A percentile compares a stretch with the other conserved stretches of the same genome.
Evolutionary conservation across 2,113 vertebrate genomes (phyloP).

Genomic region (Odontophorus gujanensis): DNA sequence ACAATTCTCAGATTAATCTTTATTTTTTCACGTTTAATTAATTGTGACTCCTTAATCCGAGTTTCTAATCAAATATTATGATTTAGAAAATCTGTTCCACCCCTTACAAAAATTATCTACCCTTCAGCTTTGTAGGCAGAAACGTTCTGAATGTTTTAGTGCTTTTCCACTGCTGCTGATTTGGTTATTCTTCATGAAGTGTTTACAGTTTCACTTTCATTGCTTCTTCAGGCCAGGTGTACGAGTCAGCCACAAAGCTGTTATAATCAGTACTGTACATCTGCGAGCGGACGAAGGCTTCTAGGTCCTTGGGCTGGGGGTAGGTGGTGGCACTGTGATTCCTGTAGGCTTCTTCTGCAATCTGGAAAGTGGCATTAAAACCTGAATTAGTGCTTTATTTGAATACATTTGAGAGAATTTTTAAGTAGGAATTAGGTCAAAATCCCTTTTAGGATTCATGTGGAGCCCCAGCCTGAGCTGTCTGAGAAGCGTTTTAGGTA

Average conservation of each 20-base stretch:
- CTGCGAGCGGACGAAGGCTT: constrained; percentile 84
- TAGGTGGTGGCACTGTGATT: constrained; percentile 85
- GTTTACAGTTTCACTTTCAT: constrained; percentile 86
- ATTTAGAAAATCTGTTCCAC: constrained; percentile 66
- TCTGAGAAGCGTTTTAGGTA: neutral
- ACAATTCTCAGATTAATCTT: constrained; percentile 24
- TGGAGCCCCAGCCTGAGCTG: neutral
- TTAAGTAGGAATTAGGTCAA: neutral
- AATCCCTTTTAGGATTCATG: neutral
- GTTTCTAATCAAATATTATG: constrained; percentile 36
- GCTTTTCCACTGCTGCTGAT: neutral
- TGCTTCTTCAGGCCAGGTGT: constrained; percentile 88
- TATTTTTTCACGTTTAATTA: constrained; percentile 42
- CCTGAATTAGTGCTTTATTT: neutral
- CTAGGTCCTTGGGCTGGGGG: constrained; percentile 90
- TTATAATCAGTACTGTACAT: constrained; percentile 89
- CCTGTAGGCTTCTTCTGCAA: constrained; percentile 88
- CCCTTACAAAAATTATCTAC: constrained; percentile 71
- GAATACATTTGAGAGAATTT: neutral
- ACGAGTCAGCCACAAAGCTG: constrained; percentile 86
- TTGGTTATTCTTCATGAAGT: constrained; percentile 17
- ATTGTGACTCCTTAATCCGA: neutral
- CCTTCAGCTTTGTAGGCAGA: constrained; percentile 29
- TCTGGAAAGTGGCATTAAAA: constrained; percentile 73
- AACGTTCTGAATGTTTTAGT: neutral